Base-by-base conservation (phyloP, 2,888 invertebrate genomes). In the Euzetes globulus region DNA sequence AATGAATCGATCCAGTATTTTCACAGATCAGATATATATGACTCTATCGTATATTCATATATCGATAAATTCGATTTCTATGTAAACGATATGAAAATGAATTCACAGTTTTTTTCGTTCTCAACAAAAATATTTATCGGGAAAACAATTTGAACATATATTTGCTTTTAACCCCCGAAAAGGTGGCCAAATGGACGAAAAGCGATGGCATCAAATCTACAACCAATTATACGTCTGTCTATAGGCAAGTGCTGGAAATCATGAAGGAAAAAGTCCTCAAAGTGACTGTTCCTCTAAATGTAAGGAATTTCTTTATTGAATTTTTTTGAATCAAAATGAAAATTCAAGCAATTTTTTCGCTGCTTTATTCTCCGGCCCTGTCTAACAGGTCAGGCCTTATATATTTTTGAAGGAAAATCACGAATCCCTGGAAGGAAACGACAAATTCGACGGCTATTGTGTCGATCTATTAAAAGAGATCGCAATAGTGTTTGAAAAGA, bases 391-490 rank as follows among this genome's bases (percentile, higher is more conserved):
- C 9, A 60, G 92, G 80, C 94, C 94, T 0, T 94, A 92, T 81
- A 88, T 94, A 80, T 92, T 91, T 90, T 82, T 87, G 79, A 88
- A 88, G 80, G 86, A 87, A 76, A 85, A 78, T 80, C 85, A 86
- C 73, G 76, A 77, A 25, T 77, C 78, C 37, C 37, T 74, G 15
- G 78, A 77, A 13, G 91, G 90, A 72, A 91, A 92, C 81, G 90
- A 92, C 77, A 87, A 88, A 70, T 91, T 89, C 81, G 90, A 92
- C 81, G 96, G 97, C 72, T 96, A 93, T 82, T 94, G 93, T 84
- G 92, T 94, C 81, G 96, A 96, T 82, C 85, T 96, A 52, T 90
- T 92, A 2, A 90, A 92, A 80, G 85, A 91, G 77, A 88, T 96
- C 77, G 86, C 92, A 0, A 88, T 88, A 79, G 88, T 87, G 81